Evolutionary conservation across 2,888 invertebrate genomes (phyloP), one percentile per base, ranked within the genome.

Genomic region (Chaetogeoica ovagalla): DNA sequence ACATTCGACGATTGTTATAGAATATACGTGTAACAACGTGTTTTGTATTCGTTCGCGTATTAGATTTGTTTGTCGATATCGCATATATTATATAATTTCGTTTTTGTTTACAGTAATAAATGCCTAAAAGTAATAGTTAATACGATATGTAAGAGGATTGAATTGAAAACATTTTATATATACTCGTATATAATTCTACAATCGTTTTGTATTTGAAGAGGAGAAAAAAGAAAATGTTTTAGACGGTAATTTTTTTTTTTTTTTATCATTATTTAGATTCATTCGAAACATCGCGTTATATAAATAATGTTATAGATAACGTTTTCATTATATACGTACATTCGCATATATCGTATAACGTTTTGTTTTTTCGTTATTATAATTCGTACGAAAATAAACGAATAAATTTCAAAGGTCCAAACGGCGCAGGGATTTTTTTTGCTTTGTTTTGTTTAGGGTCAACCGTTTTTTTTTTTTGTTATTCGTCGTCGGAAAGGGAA

Each of bases 371-470:
- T 75, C 30, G 30, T 30, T 30, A 30, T 30, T 30, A 30, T 30
- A 66, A 66, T 75, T 57, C 59, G 30, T 59, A 59, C 43, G 13
- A 48, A 76, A 30, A 30, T 30, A 30, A 76, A 76, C 75, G 48
- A 76, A 76, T 76, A 76, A 76, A 76, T 76, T 76, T 62, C 69
- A 77, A 77, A 77, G 77, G 68, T 77, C 62, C 30, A 77, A 77
- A 69, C 52, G 77, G 69, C 30, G 30, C 30, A 30, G 30, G 30
- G 30, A 30, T 30, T 30, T 30, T 30, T 30, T 30, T 30, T 30
- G 1, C 4, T 30, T 30, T 30, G 30, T 7, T 48, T 52, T 73
- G 59, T 77, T 77, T 77, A 69, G 77, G 77, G 77, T 70, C 69
- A 69, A n/a, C 52, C 52, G 52, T 60, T 69, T 68, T 65, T 55